Base-by-base conservation (phyloP, 2,113 vertebrate species). In the Pachycephala philippinensis region DNA sequence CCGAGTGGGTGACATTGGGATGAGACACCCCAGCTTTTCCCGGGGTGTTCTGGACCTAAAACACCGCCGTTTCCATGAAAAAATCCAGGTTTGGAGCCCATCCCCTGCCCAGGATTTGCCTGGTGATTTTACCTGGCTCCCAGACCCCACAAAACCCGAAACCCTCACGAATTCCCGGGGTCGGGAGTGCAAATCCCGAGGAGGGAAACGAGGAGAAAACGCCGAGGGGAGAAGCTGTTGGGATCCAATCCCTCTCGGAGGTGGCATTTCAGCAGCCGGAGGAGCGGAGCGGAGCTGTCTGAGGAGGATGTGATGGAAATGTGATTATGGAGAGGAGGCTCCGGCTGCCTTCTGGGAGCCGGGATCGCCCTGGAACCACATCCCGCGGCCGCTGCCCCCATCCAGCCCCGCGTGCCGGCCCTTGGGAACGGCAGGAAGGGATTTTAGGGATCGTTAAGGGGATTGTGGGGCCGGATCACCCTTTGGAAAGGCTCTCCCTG, bases 221-320 rank as follows among this genome's bases (percentile, higher is more conserved):
- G 56, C 23, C n/a, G 27, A 80, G 64, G 78, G 81, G 77, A 64
- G 93, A 85, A 71, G 95, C 60, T 54, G 75, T 16, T 82, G 37
- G 0, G 4, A 92, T 90, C 69, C 42, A n/a, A 61, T 78, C 64
- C 69, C 90, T 90, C 31, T 52, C 45, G 50, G 92, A 88, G 95
- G 87, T 93, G 92, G 84, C 88, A 89, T 94, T 94, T 92, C 8
- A 93, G 68, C 92, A 95, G 96, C 93, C 88, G 93, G 95, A 93
- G 89, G 91, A 94, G 68, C 5, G 69, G 72, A 94, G 90, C 21
- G 5, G 85, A 40, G 77, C 82, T 89, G 89, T 50, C 86, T 93
- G 93, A 80, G 78, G 71, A 95, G 84, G 90, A 94, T 95, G 95
- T 77, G 90, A 84, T 86, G 70, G 94, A 95, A 95, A 97, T 94